phyloP scores from a whole-genome alignment of 1,140 invertebrate species.

The Polypedilum vanderplanki region DNA sequence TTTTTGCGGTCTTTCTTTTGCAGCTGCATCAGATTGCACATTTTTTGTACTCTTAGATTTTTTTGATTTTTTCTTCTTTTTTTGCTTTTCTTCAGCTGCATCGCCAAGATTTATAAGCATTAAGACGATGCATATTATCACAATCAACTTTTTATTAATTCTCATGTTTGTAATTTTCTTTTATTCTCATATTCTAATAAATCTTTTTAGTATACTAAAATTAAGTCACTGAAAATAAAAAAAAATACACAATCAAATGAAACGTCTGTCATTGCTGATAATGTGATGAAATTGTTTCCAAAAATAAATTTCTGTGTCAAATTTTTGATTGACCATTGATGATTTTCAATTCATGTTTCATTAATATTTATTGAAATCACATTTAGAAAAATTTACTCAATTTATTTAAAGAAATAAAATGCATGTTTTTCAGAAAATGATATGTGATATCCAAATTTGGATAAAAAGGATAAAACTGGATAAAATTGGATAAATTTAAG shows the following conservation, averaged over 20 bases:
- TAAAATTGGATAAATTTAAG: too few relatives aligned
- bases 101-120: not conserved
- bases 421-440: too few relatives aligned
- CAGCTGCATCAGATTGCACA: constrained; percentile 21
- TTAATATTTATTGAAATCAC: too few relatives aligned
- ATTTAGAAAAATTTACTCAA: too few relatives aligned
- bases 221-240: constrained; percentile 11
- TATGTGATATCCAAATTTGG: not conserved
- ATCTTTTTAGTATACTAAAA: not conserved
- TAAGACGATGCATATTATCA: constrained; percentile 15
- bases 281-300: not conserved
- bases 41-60: constrained; percentile 19
- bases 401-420: too few relatives aligned
- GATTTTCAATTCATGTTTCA: not conserved
- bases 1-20: constrained; percentile 23
- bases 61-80: constrained; percentile 7
- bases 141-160: constrained; percentile 23
- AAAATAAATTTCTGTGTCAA: constrained; percentile 3
- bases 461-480: not conserved
- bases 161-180: constrained; percentile 14
- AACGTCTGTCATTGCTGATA: not conserved
- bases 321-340: not conserved
- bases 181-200: not conserved
- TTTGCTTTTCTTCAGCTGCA: constrained; percentile 25
- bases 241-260: constrained; percentile 2